These are phyloP conservation scores for Pseudonaja textilis DNA, from an alignment of 2,113 vertebrate genomes.

Conservation along the genomic window DNA sequence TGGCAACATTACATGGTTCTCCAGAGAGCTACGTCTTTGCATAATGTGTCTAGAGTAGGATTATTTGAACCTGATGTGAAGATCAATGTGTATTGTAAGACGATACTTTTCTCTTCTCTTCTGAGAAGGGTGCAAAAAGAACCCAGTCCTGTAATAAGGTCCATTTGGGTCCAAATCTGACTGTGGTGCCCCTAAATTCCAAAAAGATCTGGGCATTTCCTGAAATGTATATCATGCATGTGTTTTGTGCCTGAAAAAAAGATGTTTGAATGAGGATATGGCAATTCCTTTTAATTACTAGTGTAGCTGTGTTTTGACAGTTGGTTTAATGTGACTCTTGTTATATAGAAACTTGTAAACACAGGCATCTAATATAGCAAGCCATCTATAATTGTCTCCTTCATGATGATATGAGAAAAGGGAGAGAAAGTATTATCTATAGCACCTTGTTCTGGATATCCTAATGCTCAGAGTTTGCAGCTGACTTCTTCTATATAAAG, in stretches of 20 bases:
- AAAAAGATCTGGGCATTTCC: neutral
- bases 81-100: neutral
- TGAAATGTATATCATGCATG: neutral
- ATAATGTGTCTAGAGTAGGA: neutral
- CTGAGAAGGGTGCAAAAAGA: neutral
- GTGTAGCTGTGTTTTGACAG: neutral
- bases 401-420: neutral
- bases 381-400: constrained; percentile 4
- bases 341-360: neutral
- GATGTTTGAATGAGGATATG: neutral
- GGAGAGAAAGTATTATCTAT: neutral
- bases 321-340: neutral
- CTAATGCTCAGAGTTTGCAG: neutral
- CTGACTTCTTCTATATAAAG: neutral
- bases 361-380: neutral
- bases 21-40: neutral
- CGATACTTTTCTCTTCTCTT: neutral
- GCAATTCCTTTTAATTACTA: neutral
- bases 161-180: neutral
- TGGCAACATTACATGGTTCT: neutral
- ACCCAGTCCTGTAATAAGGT: neutral
- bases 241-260: neutral
- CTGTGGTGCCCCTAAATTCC: neutral
- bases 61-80: neutral
- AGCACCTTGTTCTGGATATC: neutral